Evolutionary conservation across 1,140 invertebrate species (phyloP), one percentile per base, ranked within the genome.

Genomic region (Diachasma alloeum): DNA sequence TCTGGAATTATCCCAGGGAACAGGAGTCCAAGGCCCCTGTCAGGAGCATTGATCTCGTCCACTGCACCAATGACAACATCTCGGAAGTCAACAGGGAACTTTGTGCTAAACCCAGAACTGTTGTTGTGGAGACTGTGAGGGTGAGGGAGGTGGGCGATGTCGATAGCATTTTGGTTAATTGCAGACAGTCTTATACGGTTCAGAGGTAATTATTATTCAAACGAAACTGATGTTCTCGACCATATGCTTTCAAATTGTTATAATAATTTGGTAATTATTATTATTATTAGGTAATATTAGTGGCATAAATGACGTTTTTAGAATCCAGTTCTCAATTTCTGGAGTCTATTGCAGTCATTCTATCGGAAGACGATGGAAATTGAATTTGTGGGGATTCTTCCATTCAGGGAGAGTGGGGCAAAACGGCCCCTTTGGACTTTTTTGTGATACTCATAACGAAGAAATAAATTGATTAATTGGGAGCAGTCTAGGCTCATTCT

Each of bases 1-100:
- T 89, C 59, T 90, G 88, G 88, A 90, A 90, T 75, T 90, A 89
- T 81, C 89, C 89, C 0, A 78, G 75, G 4, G 87, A 89, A 42
- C 85, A 87, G 77, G 83, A 83, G n/a, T 53, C 71, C 1, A 79
- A 82, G 39, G 24, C 76, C 0, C 87, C 89, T 0, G 15, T 87
- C 0, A 75, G 79, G 1, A 66, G 72, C 0, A 86, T 91, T 36
- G 85, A 90, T 79, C 76, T 91, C 15, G 81, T 77, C 0, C 75
- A 83, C 63, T 89, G 87, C 59, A 74, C 81, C 0, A 81, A 78
- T 9, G 71, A 81, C 0, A 69, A 79, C 44, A 81, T 88, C n/a
- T 70, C 46, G 3, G 66, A 76, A 0, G 84, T 81, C 15, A 82
- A 86, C 73, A 80, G 87, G 22, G 79, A 75, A 8, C 42, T 88